Base-by-base conservation (phyloP, 2,888 invertebrate species). In the Scaptomyza polygonia region DNA sequence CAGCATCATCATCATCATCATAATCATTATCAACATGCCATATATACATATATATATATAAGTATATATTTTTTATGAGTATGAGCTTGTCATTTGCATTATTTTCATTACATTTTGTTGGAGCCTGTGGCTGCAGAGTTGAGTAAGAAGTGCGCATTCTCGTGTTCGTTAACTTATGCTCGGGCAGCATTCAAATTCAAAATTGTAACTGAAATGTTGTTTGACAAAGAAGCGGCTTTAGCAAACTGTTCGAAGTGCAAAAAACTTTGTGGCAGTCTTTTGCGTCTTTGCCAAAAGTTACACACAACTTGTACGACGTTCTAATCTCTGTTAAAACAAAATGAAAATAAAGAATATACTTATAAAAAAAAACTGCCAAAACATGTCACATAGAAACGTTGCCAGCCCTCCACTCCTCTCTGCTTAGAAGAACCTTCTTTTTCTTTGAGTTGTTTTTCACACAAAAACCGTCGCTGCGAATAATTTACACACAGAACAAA, bases 301-400 rank as follows among this genome's bases (percentile, higher is more conserved):
- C 81, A 86, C 81, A 82, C 84, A 82, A 77, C 78, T 86, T 86
- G 70, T 70, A 80, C 82, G 85, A 81, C 68, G 72, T 84, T 86
- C 79, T 82, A 82, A 82, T 82, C 82, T 86, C 66, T 81, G 79
- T 77, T 70, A 44, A 44, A 52, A 71, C 45, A 75, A 75, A 75
- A 53, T 53, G 55, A 65, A 52, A 58, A 59, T 44, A 74, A 72
- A 65, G 18, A 65, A 73, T 21, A 48, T 32, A 36, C n/a, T 9
- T 32, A 53, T 39, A 59, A 59, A 66, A 53, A 70, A 66, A 69
- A 80, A 73, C 72, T 79, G 83, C 79, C 88, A 84, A 86, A 86
- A 88, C 86, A 84, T 84, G 86, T 88, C 80, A 82, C 86, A 77
- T 84, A 65, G 58, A 63, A 67, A 67, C 54, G 45, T 43, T 64